Percentiles rank a stretch among this genome's conserved stretches.
Conservation (phyloP, 2,888 invertebrate species). For the Mystacides longicornis region DNA sequence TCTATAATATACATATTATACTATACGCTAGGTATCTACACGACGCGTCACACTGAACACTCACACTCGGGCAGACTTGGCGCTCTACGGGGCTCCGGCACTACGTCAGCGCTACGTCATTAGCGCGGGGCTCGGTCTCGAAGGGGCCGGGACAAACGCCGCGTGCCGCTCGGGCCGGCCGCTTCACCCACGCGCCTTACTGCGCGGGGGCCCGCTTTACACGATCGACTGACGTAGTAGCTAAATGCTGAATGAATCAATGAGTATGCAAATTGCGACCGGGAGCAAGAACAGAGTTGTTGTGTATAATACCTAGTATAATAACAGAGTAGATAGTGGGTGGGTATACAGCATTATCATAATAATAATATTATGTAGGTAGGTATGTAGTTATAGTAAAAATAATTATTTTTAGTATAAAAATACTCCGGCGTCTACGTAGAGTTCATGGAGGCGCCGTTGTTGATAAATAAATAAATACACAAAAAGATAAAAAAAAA, state of each 20-base stretch:
- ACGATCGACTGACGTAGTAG: too few relatives aligned
- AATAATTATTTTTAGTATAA: too few relatives aligned
- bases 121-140: not conserved
- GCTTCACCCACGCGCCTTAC: not conserved
- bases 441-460: too few relatives aligned
- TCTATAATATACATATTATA: not conserved
- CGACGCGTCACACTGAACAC: not conserved
- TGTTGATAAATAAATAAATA: too few relatives aligned
- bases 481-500: too few relatives aligned
- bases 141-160: not conserved
- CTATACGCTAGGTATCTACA: not conserved
- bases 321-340: too few relatives aligned
- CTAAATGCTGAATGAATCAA: not conserved
- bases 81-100: not conserved
- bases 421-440: too few relatives aligned
- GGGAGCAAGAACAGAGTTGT: too few relatives aligned
- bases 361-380: too few relatives aligned
- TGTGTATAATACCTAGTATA: too few relatives aligned
- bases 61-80: not conserved
- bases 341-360: too few relatives aligned
- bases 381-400: too few relatives aligned
- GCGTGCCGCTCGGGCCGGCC: not conserved
- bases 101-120: constrained; percentile 1
- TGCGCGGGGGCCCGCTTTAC: not conserved
- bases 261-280: not conserved